Conservation (phyloP, 2,113 vertebrate species). For the Epinephelus lanceolatus region DNA sequence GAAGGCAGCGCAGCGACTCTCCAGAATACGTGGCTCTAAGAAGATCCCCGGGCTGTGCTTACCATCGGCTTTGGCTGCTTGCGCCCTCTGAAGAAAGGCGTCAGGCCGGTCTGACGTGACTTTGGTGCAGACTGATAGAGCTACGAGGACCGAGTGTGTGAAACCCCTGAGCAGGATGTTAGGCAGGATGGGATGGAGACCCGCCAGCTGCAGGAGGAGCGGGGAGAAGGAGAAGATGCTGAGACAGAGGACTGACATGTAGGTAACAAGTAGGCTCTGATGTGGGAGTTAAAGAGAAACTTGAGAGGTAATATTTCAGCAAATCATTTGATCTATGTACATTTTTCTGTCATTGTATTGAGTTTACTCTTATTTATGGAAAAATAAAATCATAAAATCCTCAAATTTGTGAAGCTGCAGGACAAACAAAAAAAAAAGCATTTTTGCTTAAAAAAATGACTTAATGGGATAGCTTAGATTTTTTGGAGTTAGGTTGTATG, state of each 20-base stretch:
- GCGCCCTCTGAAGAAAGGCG: slow-evolving; percentile 54
- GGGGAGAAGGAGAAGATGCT: not conserved
- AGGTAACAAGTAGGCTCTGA: not conserved
- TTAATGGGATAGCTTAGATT: no score
- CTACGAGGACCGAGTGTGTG: slow-evolving; percentile 73
- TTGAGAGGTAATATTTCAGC: not conserved
- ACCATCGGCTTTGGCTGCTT: slow-evolving; percentile 62
- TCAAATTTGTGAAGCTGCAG: not conserved
- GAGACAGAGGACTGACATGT: not conserved
- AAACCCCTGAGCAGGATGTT: slow-evolving; percentile 75
- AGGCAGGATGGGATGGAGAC: slow-evolving; percentile 69
- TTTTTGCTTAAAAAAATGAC: no score
- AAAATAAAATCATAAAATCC: not conserved
- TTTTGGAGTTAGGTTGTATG: no score
- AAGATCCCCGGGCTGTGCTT: slow-evolving; percentile 54
- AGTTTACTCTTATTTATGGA: no score
- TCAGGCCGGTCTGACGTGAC: slow-evolving; percentile 60
- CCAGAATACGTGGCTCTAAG: slow-evolving; percentile 52
- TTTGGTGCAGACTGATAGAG: slow-evolving; percentile 77
- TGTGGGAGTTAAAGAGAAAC: not conserved
- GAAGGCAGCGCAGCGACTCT: slow-evolving; percentile 72
- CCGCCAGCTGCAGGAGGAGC: slow-evolving; percentile 76
- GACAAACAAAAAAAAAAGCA: not conserved
- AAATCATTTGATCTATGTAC: no score
- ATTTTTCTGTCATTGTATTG: no score